phyloP scores from a whole-genome alignment of 1,140 invertebrate genomes.

The Sitodiplosis mosellana region DNA sequence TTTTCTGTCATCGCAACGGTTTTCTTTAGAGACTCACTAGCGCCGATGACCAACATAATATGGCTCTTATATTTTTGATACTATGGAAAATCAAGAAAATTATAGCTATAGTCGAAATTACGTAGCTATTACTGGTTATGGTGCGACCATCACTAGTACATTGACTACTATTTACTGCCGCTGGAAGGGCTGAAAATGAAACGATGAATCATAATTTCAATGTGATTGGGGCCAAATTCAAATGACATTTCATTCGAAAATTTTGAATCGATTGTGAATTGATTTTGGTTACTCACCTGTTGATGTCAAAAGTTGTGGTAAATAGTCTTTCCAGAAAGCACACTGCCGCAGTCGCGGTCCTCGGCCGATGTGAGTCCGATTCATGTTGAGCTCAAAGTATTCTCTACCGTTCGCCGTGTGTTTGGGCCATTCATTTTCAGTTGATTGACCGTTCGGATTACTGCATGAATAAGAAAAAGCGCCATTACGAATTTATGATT shows the following conservation, averaged over 20 bases:
- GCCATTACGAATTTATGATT: not conserved
- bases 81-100: too few species aligned
- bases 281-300: conserved; percentile 22
- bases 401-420: conserved; percentile 67
- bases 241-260: not conserved
- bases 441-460: conserved; percentile 37
- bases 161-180: too few species aligned
- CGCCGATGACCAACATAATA: too few species aligned
- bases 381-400: conserved; percentile 66
- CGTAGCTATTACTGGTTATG: too few species aligned
- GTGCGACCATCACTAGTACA: too few species aligned
- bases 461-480: conserved; percentile 20
- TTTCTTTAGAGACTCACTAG: too few species aligned
- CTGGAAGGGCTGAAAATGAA: not conserved
- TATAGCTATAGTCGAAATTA: too few species aligned
- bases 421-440: conserved; percentile 52
- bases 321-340: conserved; percentile 90
- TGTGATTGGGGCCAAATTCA: not conserved
- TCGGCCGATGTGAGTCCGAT: conserved; percentile 58
- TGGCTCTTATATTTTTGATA: too few species aligned
- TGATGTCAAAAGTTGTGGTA: conserved; percentile 67
- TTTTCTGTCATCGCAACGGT: too few species aligned
- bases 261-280: not conserved
- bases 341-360: conserved; percentile 79
- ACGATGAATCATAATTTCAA: not conserved